phyloP scores from a whole-genome alignment of 2,797 vertebrate species.

The Mormyrus proboscirostris region DNA sequence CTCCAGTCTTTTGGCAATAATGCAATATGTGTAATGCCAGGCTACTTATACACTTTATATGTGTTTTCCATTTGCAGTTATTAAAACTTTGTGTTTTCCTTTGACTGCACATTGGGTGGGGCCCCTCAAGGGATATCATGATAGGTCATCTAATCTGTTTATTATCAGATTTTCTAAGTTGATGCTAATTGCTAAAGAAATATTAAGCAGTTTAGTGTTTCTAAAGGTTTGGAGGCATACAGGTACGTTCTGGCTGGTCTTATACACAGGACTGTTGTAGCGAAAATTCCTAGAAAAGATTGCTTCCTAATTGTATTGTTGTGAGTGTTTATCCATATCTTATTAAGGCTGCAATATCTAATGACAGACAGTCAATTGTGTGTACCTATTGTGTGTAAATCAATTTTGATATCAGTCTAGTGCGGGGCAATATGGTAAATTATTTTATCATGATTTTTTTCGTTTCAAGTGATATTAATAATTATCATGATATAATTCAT shows the following conservation, averaged over 20 bases:
- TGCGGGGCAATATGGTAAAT: background rate
- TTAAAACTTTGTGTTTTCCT: background rate
- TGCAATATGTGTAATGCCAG: background rate
- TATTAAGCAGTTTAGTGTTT: background rate
- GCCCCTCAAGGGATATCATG: background rate
- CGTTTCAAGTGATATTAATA: background rate
- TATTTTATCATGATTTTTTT: background rate
- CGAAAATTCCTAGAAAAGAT: background rate
- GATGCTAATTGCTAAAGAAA: background rate
- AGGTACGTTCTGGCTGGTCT: background rate
- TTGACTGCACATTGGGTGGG: background rate
- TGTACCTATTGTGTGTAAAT: background rate
- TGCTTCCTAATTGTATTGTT: background rate
- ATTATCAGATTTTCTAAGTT: background rate
- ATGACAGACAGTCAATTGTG: background rate
- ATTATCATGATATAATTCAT: background rate
- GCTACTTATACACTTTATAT: constrained; percentile 7
- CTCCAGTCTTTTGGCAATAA: background rate
- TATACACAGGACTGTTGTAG: background rate
- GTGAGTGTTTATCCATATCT: background rate
- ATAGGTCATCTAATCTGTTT: background rate
- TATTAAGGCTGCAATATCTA: background rate
- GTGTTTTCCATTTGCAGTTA: background rate
- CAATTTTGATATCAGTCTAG: background rate
- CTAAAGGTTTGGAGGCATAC: background rate